Evolutionary conservation across 2,888 invertebrate genomes (phyloP).

Genomic region (Anthophora plumipes): DNA sequence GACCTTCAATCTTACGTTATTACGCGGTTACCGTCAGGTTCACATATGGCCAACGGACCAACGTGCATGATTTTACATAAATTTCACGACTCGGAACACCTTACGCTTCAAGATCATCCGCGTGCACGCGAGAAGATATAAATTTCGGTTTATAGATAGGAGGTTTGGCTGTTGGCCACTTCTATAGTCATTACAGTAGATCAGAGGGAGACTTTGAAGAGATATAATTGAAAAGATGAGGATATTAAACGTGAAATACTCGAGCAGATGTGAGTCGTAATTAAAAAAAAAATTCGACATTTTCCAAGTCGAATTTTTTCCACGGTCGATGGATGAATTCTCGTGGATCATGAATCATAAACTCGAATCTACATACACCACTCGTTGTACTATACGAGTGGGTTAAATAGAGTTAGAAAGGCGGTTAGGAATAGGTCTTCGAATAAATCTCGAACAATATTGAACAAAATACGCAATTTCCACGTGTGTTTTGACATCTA

Average conservation of each 20-base stretch:
- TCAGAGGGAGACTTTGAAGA: too few relatives aligned
- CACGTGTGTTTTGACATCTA: slow-evolving; percentile 80
- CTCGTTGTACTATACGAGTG: too few relatives aligned
- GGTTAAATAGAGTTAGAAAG: not conserved
- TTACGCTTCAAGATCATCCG: slow-evolving; percentile 18
- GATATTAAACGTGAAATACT: too few relatives aligned
- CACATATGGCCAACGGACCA: slow-evolving; percentile 54
- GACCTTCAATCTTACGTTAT: slow-evolving; percentile 81
- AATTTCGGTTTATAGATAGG: slow-evolving; percentile 8
- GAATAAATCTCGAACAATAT: not conserved
- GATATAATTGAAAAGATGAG: too few relatives aligned
- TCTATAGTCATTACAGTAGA: too few relatives aligned
- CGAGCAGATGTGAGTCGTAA: too few relatives aligned
- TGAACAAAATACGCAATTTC: slow-evolving; percentile 29
- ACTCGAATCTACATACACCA: too few relatives aligned
- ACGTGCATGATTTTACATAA: slow-evolving; percentile 80
- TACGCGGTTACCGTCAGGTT: slow-evolving; percentile 52
- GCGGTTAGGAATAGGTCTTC: too few relatives aligned
- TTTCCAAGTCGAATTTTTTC: too few relatives aligned
- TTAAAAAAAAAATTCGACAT: too few relatives aligned
- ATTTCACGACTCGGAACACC: slow-evolving; percentile 72
- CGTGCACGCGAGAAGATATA: not conserved
- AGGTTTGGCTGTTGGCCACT: not conserved
- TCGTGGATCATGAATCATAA: too few relatives aligned
- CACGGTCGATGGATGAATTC: too few relatives aligned